Evolutionary conservation across 2,888 invertebrate genomes (phyloP).

Genomic region (Eupsilia transversa): DNA sequence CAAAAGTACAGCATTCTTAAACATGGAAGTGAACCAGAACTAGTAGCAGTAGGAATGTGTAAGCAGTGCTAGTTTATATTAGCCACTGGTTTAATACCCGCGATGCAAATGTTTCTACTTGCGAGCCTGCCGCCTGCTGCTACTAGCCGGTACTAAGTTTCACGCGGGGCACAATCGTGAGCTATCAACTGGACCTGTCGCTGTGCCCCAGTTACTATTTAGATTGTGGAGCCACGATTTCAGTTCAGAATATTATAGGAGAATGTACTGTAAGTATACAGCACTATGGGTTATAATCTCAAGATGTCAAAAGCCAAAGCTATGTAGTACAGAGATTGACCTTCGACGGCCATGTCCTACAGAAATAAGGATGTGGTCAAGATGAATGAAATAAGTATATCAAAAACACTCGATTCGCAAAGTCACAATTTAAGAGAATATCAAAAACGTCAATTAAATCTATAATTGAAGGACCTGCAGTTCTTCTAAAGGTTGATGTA

Average conservation of each 20-base stretch:
- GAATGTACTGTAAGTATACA: background rate
- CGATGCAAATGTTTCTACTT: conserved; percentile 44
- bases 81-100: conserved; percentile 45
- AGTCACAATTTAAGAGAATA: background rate
- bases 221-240: conserved; percentile 50
- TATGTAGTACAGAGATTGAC: background rate
- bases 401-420: background rate
- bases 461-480: background rate
- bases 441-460: background rate
- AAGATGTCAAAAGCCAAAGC: conserved; percentile 11
- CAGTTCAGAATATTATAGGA: conserved; percentile 14
- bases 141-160: conserved; percentile 32
- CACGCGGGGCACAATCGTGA: conserved; percentile 38
- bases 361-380: conserved; percentile 9
- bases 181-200: conserved; percentile 52
- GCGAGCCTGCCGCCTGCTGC: background rate
- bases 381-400: background rate
- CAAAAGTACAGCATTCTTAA: conserved; percentile 19
- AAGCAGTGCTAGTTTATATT: conserved; percentile 24
- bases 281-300: background rate
- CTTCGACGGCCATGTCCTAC: background rate
- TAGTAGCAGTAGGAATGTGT: conserved; percentile 17
- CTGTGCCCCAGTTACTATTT: conserved; percentile 41
- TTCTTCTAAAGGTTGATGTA: background rate
- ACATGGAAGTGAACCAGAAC: conserved; percentile 24